Evolutionary conservation across 2,888 invertebrate species (phyloP).

Genomic region (Morinoia aosen): DNA sequence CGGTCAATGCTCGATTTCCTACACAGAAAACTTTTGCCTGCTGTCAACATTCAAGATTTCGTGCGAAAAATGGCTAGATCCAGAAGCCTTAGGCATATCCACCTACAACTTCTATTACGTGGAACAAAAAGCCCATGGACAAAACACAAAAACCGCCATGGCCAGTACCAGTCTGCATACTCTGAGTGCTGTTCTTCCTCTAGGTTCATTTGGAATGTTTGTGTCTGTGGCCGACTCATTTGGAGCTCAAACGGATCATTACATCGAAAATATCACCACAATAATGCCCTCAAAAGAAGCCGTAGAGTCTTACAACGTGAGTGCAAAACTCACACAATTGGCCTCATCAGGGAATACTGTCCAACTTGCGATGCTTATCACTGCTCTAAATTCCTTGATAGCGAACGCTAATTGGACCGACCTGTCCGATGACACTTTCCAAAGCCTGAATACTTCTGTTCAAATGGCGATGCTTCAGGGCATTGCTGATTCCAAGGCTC

Average conservation of each 20-base stretch:
- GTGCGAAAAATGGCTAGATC: conserved; percentile 58
- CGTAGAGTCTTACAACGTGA: conserved; percentile 35
- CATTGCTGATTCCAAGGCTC: neutral
- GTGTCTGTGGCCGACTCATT: conserved; percentile 49
- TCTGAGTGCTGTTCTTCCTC: conserved; percentile 53
- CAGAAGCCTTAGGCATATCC: conserved; percentile 54
- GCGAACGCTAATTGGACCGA: conserved; percentile 34
- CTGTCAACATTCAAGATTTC: neutral
- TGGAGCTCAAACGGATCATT: conserved; percentile 19
- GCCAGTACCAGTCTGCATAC: conserved; percentile 18
- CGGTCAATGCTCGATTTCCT: conserved; percentile 45
- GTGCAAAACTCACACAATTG: conserved; percentile 2
- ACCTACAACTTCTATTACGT: conserved; percentile 55
- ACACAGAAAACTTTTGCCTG: neutral
- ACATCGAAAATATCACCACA: conserved; percentile 48
- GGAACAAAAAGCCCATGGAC: neutral
- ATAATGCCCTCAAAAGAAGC: conserved; percentile 55
- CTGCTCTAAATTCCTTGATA: neutral
- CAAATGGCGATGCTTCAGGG: neutral
- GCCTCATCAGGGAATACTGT: conserved; percentile 23
- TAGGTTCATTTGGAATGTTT: conserved; percentile 48
- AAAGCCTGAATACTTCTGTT: neutral
- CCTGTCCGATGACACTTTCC: neutral
- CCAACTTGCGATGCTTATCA: conserved; percentile 24
- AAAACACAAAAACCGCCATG: conserved; percentile 1